phyloP scores from a whole-genome alignment of 2,888 invertebrate species.

The Celastrina argiolus region DNA sequence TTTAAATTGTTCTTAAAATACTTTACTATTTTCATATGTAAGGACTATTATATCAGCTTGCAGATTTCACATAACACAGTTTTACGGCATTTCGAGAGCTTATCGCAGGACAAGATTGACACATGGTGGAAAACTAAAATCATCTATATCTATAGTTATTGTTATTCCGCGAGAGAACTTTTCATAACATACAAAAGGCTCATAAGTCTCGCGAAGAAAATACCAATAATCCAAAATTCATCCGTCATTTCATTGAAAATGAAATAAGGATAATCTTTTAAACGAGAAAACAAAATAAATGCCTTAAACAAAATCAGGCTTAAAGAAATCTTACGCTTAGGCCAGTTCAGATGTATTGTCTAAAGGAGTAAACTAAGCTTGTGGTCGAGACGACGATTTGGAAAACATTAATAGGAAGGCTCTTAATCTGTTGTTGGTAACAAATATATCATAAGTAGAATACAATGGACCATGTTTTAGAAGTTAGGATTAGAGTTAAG shows the following conservation, averaged over 20 bases:
- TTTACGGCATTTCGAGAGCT: too few relatives aligned
- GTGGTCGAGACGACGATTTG: background rate
- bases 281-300: background rate
- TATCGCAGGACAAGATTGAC: too few relatives aligned
- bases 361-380: background rate
- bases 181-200: background rate
- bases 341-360: background rate
- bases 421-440: background rate
- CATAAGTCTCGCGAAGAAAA: background rate
- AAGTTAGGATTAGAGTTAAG: background rate
- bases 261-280: constrained; percentile 1
- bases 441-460: background rate
- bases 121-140: too few relatives aligned
- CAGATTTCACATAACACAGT: too few relatives aligned
- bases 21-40: too few relatives aligned
- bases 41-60: too few relatives aligned
- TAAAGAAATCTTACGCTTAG: background rate
- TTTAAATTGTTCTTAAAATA: too few relatives aligned
- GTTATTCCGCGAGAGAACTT: background rate
- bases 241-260: background rate
- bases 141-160: too few relatives aligned
- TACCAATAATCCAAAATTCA: background rate
- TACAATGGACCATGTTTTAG: background rate
- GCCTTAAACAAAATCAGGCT: background rate
- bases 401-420: background rate